Base-by-base conservation (phyloP, 2,888 invertebrate genomes). In the Ischnus inquisitorius region DNA sequence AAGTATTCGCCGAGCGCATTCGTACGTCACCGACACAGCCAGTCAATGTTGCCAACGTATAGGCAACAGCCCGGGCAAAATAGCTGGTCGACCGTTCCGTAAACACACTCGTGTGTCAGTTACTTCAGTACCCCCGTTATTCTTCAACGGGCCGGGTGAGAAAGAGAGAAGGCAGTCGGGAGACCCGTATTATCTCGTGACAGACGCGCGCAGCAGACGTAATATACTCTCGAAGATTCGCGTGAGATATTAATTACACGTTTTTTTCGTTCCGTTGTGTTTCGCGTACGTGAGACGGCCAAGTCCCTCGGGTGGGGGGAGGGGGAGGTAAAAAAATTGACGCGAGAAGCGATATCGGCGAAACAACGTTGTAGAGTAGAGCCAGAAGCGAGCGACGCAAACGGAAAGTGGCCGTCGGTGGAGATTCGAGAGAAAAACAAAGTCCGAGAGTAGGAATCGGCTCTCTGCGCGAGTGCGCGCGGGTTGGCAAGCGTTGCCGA, bases 401-500 rank as follows among this genome's bases (percentile, higher is more conserved):
- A 39, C 69, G 57, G 41, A 57, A 54, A 54, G 54, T 54, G 54
- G 57, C 43, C 43, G 39, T 41, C 43, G 28, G 43, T 48, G 48
- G 39, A 54, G 51, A 65, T 57, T 57, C 57, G 67, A 54, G 67
- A 54, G 69, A 48, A 78, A 67, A 39, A 69, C 67, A 57, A 72
- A 51, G 51, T 60, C 34, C 6, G 57, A 54, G 71, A 67, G 60
- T 16, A 79, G 34, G 22, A 39, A 46, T n/a, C 51, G 68, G 62
- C 60, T 62, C 60, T 57, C 43, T 22, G 65, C 60, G 72, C 19
- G 75, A 85, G 77, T 81, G 82, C 64, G 84, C 79, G 90, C 87
- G 88, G 85, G 90, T 89, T 89, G 89, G 90, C 88, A 88, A 86
- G 88, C 90, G 87, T 91, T 90, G 88, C 79, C 87, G 83, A 88